Conservation (phyloP, 2,113 vertebrate genomes). For the Heptranchias perlo region DNA sequence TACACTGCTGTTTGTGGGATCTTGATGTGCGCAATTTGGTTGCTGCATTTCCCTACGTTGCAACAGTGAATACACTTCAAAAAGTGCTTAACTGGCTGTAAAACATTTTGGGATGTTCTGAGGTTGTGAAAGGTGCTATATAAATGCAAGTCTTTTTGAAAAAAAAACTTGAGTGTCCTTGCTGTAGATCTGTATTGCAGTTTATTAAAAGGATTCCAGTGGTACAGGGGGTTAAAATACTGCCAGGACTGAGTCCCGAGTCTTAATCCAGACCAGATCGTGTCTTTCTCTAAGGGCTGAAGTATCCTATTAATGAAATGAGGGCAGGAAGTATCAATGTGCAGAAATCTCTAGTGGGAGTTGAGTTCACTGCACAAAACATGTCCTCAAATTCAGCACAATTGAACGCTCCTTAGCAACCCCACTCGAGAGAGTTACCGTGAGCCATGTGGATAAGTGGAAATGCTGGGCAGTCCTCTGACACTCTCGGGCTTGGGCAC, state of each 20-base stretch:
- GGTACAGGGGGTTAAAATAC: background rate
- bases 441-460: background rate
- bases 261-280: background rate
- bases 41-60: no score
- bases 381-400: background rate
- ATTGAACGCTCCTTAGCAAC: background rate
- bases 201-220: background rate
- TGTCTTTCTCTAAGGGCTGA: background rate
- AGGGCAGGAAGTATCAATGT: slow-evolving; percentile 10
- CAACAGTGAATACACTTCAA: no score
- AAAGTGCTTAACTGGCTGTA: no score
- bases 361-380: background rate
- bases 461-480: background rate
- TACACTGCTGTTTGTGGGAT: no score
- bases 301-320: slow-evolving; percentile 13
- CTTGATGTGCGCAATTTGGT: no score
- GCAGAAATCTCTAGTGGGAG: background rate
- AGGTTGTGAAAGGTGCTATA: background rate
- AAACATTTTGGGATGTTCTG: no score
- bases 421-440: background rate
- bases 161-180: background rate
- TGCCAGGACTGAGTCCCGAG: background rate
- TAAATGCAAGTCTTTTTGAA: background rate
- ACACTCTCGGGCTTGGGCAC: background rate
- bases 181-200: background rate